Evolutionary conservation across 2,113 vertebrate genomes (phyloP), one percentile per base, ranked within the genome.

Genomic region (Apeltes quadracus): DNA sequence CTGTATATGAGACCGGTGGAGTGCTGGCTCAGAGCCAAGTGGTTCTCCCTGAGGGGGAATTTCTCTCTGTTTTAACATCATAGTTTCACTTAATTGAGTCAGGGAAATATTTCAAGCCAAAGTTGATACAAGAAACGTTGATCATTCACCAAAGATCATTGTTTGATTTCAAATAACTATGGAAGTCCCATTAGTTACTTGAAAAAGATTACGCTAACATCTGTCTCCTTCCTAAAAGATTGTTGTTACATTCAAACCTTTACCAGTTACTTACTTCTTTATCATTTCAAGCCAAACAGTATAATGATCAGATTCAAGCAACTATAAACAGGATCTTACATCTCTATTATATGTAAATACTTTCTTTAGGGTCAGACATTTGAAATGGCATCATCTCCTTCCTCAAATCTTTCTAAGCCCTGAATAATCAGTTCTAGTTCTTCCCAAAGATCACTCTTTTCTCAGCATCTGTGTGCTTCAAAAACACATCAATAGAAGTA

Each of bases 401-500:
- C 51, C 27, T 57, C 29, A 22, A 25, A 53, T 79, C n/a, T 23
- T 38, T 70, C 62, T 77, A 70, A 70, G 76, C 53, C 75, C 50
- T 32, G 15, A 73, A 65, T 73, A 74, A 69, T n/a, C n/a, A n/a
- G n/a, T 71, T n/a, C 44, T n/a, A 61, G 27, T 78, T 63, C 67
- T 61, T 73, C 44, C 57, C 20, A 86, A 92, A 87, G 61, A 88
- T 34, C 32, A 34, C 32, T 34, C 92, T 93, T 82, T 75, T 82
- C 75, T 88, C 95, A 96, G 95, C 93, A 94, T 93, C 95, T 94
- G 94, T 97, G 96, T 95, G 95, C 95, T 97, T 97, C 94, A 96
- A 97, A 93, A 97, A 96, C 95, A 96, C 96, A 98, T 98, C 97
- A 97, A 98, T 98, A 97, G 91, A 88, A 77, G 93, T 96, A 95